Evolutionary conservation across 2,113 vertebrate genomes (phyloP), one percentile per base, ranked within the genome.

Genomic region (Rhinogobius similis): DNA sequence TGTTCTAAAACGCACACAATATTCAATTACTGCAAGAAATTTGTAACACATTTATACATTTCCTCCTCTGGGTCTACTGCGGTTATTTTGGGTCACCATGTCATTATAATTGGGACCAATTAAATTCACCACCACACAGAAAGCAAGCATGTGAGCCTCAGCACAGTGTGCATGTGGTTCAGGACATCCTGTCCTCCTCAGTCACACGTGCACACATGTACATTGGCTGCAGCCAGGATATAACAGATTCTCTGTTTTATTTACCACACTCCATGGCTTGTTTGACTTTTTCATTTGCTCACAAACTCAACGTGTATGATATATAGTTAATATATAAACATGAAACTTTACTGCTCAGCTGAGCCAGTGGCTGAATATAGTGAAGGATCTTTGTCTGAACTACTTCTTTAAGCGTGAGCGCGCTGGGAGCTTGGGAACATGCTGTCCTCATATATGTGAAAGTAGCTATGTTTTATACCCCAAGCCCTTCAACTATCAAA

Each of bases 1-100:
- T 94, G 0, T 99, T 99, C 97, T 99, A 89, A 32, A 87, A 86
- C 48, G 77, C 4, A 81, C 5, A n/a, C 0, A n/a, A 23, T 43
- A 8, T 32, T 18, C 2, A 16, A 27, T 1, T 10, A 18, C 10
- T 46, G 61, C 9, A 14, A 4, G 2, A 18, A 1, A 27, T 32
- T 26, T 26, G 2, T 5, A 14, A 13, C 21, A 56, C 24, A 18
- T 59, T 18, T 59, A 59, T 8, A 59, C 56, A 36, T 58, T 58
- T 58, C 23, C 53, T 26, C 13, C 11, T 26, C 24, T 29, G 26
- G 14, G 9, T 56, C 13, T n/a, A n/a, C 18, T 48, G 44, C 6
- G 44, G 44, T 20, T 21, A 7, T 50, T 50, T 50, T n/a, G 9
- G 2, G 46, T 50, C 10, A n/a, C 46, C 21, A 50, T 50, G 8